A percentile compares a stretch with the other conserved stretches of the same genome.
Evolutionary conservation across 2,888 invertebrate genomes (phyloP).

Genomic region (Malacosoma neustria): DNA sequence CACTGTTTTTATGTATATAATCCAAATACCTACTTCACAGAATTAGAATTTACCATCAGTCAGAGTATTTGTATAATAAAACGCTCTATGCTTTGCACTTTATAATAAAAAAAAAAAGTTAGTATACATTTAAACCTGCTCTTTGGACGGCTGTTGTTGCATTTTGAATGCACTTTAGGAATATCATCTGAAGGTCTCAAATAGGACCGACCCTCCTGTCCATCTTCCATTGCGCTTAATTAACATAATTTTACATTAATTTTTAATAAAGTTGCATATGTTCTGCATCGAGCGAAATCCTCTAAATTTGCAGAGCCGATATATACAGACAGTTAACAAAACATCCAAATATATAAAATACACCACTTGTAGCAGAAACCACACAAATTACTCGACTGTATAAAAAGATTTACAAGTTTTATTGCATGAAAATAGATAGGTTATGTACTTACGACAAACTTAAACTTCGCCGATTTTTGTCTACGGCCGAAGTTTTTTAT

Average conservation of each 20-base stretch:
- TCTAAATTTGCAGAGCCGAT: no score
- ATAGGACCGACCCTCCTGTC: slow-evolving; percentile 12
- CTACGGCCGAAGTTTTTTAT: slow-evolving; percentile 23
- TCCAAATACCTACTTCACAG: no score
- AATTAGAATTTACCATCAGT: no score
- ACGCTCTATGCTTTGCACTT: no score
- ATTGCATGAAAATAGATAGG: slow-evolving; percentile 21
- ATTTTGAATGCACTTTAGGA: slow-evolving; percentile 62
- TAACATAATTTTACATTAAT: slow-evolving; percentile 12
- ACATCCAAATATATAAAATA: slow-evolving; percentile 8
- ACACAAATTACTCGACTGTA: slow-evolving; percentile 3
- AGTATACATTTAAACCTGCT: slow-evolving; percentile 36
- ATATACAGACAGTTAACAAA: no score
- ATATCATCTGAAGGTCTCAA: slow-evolving; percentile 44
- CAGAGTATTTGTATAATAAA: no score
- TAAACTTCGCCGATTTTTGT: slow-evolving; percentile 35
- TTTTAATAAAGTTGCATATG: background rate
- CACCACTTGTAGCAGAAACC: slow-evolving; percentile 25
- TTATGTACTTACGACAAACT: slow-evolving; percentile 51
- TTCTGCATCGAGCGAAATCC: background rate
- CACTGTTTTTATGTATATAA: no score
- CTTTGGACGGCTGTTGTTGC: slow-evolving; percentile 63
- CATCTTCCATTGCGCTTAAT: slow-evolving; percentile 41
- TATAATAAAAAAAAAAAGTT: background rate
- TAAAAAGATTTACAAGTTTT: no score